Evolutionary conservation across 2,888 invertebrate genomes (phyloP).

Genomic region (Drosophila prostipennis): DNA sequence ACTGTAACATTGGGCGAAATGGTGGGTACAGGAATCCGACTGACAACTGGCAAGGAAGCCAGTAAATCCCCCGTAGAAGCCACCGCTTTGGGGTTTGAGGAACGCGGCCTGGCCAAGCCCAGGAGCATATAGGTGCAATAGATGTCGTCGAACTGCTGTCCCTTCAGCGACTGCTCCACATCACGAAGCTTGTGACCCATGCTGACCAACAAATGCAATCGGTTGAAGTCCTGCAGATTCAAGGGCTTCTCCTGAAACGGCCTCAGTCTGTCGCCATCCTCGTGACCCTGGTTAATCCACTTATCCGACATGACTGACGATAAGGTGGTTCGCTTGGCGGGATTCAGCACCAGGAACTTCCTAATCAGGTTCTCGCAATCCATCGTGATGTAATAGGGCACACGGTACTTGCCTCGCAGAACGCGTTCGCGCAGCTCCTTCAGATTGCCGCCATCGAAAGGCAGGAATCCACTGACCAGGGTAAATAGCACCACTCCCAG

Average conservation of each 20-base stretch:
- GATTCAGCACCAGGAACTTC: slow-evolving; percentile 99
- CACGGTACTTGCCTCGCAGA: slow-evolving; percentile 98
- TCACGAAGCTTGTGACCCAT: slow-evolving; percentile 97
- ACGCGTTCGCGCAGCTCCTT: slow-evolving; percentile 98
- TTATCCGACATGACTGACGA: slow-evolving; percentile 96
- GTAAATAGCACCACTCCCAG: slow-evolving; percentile 99
- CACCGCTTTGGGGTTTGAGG: slow-evolving; percentile 7
- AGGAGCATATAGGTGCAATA: slow-evolving; percentile 98
- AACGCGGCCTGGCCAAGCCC: slow-evolving; percentile 78
- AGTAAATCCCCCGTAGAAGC: background rate
- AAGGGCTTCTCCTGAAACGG: slow-evolving; percentile 61
- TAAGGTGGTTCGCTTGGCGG: slow-evolving; percentile 96
- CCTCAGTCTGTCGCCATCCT: slow-evolving; percentile 93
- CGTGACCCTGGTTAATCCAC: slow-evolving; percentile 99
- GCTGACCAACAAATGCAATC: slow-evolving; percentile 89
- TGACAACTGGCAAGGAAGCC: background rate
- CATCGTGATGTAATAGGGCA: slow-evolving; percentile 99
- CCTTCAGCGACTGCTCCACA: slow-evolving; percentile 96
- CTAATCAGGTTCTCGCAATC: slow-evolving; percentile 99
- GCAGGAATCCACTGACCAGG: slow-evolving; percentile 98
- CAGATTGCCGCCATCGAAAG: slow-evolving; percentile 99
- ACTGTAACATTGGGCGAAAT: slow-evolving; percentile 39
- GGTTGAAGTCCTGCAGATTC: slow-evolving; percentile 53
- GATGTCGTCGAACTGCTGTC: slow-evolving; percentile 98
- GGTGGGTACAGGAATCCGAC: background rate